Base-by-base conservation (phyloP, 2,113 vertebrate species). In the Dasyornis broadbenti region DNA sequence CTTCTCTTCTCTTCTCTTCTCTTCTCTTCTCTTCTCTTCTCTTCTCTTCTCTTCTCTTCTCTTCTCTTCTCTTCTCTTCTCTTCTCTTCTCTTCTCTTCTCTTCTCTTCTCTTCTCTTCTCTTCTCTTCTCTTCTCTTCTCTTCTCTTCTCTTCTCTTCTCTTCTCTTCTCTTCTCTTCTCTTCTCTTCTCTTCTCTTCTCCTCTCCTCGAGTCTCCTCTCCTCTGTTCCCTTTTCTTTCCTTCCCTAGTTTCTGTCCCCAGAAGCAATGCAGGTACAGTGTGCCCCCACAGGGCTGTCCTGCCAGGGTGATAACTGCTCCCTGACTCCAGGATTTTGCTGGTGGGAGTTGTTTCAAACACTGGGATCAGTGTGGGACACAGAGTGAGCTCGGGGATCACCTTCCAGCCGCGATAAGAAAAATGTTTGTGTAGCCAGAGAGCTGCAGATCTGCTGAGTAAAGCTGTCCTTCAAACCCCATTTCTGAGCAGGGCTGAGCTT, bases 391-490 rank as follows among this genome's bases (percentile, higher is more conserved):
- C 1, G 0, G 45, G 71, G 33, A 19, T 72, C 81, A 4, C 70
- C 37, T 49, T 39, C 54, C 21, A 1, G 20, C 65, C 11, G 5
- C 0, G 0, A 7, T 6, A 13, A 35, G 79, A 10, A 30, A 44
- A 39, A 39, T 10, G 13, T 57, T 24, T 27, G 63, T 80, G 66
- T 63, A 60, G 70, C 4, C 57, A 61, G 37, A 0, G 10, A 87
- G 88, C 44, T 82, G 84, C 47, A 59, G 70, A 53, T 45, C 45
- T 92, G 73, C 87, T n/a, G 63, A 59, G 54, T 7, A 42, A 72
- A 78, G 12, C 50, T n/a, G 14, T 68, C 47, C 77, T 73, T 20
- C 71, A 68, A 28, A 3, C 3, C 64, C 8, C 21, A 15, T 66
- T 84, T 54, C 71, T 45, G 71, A 63, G 42, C 63, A 86, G 64